Evolutionary conservation across 1,140 invertebrate genomes (phyloP).

Genomic region (Ostrea denselamellosa): DNA sequence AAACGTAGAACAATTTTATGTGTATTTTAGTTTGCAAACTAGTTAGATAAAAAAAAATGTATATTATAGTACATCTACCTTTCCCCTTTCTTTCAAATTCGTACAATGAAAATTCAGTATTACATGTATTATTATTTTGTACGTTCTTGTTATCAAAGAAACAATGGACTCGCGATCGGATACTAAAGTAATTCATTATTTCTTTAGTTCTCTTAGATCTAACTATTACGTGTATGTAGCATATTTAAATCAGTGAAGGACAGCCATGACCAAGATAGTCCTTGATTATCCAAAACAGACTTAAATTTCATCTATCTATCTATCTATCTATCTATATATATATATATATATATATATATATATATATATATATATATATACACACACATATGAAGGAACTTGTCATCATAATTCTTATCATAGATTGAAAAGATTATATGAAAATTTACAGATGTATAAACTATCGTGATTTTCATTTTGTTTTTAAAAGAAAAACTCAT

Average conservation of each 20-base stretch:
- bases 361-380: too few relatives aligned
- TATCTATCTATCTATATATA: too few relatives aligned
- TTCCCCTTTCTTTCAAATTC: background rate
- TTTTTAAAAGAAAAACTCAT: background rate
- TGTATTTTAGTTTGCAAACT: background rate
- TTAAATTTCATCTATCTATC: background rate
- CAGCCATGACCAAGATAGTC: background rate
- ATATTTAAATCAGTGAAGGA: background rate
- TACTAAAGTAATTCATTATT: conserved; percentile 37
- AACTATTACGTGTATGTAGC: background rate
- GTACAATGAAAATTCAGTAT: background rate
- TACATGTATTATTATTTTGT: background rate
- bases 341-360: too few relatives aligned
- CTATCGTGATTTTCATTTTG: background rate
- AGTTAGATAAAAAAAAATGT: too few relatives aligned
- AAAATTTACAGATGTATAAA: background rate
- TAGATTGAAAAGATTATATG: background rate
- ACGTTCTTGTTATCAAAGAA: background rate
- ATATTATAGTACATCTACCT: too few relatives aligned
- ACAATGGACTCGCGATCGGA: conserved; percentile 45
- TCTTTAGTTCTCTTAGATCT: background rate
- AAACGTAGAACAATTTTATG: background rate
- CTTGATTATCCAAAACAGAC: too few relatives aligned
- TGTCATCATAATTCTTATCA: background rate
- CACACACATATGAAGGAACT: background rate